These are phyloP conservation scores for Papilio demoleus DNA, from an alignment of 2,888 invertebrate genomes.

Conservation along the genomic window DNA sequence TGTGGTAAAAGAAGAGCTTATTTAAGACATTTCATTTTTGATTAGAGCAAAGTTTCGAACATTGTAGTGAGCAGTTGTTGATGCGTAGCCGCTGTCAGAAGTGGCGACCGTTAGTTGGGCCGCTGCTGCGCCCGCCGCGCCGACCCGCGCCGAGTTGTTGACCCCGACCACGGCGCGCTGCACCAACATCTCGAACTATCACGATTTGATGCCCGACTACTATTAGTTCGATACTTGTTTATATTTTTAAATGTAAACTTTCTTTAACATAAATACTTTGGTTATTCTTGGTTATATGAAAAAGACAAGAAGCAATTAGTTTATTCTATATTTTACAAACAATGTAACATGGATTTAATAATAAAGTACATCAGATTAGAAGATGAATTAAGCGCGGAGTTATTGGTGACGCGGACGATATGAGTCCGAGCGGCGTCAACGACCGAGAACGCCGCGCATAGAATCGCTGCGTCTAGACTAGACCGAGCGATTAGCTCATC, in stretches of 20 bases:
- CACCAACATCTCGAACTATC: not conserved
- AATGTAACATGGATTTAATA: not conserved
- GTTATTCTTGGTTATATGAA: too few relatives aligned
- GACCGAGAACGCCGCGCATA: slow-evolving; percentile 12
- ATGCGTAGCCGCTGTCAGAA: not conserved
- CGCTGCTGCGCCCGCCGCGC: slow-evolving; percentile 10
- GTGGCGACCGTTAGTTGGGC: slow-evolving; percentile 11
- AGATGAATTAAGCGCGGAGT: not conserved
- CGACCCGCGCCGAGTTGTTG: slow-evolving; percentile 25
- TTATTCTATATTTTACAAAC: not conserved
- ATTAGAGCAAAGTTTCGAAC: not conserved
- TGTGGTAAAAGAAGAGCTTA: not conserved
- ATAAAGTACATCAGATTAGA: not conserved
- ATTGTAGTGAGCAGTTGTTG: not conserved
- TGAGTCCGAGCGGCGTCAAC: slow-evolving; percentile 12
- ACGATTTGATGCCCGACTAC: not conserved
- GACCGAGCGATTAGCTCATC: slow-evolving; percentile 29
- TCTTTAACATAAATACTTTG: not conserved
- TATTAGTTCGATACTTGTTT: not conserved
- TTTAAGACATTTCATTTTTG: not conserved
- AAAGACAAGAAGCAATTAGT: not conserved
- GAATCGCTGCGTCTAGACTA: slow-evolving; percentile 18
- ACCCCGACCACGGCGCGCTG: slow-evolving; percentile 1
- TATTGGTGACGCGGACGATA: not conserved
- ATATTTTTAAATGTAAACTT: not conserved